phyloP scores from a whole-genome alignment of 2,113 vertebrate species.

The Collichthys lucidus region DNA sequence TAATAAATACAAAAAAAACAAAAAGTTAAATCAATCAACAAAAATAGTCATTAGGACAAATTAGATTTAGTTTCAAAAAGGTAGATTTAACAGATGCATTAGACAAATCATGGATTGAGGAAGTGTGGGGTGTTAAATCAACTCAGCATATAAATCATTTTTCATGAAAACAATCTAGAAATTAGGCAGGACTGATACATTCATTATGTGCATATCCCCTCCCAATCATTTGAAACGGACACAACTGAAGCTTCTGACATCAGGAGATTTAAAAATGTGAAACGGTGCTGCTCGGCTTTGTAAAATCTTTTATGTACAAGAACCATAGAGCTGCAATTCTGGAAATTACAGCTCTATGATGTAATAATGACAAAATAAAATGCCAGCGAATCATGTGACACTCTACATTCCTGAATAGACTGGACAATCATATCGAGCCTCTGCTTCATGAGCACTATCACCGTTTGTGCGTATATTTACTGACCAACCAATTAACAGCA shows the following conservation, averaged over 20 bases:
- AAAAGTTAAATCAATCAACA: constrained; percentile 36
- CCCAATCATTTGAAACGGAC: constrained; percentile 51
- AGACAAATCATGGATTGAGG: constrained; percentile 31
- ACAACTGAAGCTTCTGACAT: constrained; percentile 56
- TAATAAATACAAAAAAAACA: constrained; percentile 60
- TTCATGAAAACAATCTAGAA: constrained; percentile 62
- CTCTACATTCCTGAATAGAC: constrained; percentile 64
- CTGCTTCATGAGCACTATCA: constrained; percentile 29
- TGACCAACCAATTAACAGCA: constrained; percentile 22
- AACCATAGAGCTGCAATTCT: constrained; percentile 33
- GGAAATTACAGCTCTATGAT: constrained; percentile 20
- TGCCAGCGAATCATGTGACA: constrained; percentile 21
- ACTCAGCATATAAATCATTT: constrained; percentile 55
- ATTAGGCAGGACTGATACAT: constrained; percentile 83
- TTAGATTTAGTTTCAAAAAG: constrained; percentile 34
- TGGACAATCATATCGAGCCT: constrained; percentile 50
- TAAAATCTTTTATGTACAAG: constrained; percentile 50
- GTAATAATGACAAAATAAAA: constrained; percentile 23
- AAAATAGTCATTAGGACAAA: constrained; percentile 63
- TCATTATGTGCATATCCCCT: constrained; percentile 81
- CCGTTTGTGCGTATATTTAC: constrained; percentile 39
- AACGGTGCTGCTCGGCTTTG: constrained; percentile 60
- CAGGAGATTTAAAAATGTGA: constrained; percentile 52
- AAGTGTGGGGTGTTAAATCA: constrained; percentile 46
- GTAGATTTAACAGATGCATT: constrained; percentile 46